Evolutionary conservation across 2,113 vertebrate genomes (phyloP).

Genomic region (Limnothrissa miodon): DNA sequence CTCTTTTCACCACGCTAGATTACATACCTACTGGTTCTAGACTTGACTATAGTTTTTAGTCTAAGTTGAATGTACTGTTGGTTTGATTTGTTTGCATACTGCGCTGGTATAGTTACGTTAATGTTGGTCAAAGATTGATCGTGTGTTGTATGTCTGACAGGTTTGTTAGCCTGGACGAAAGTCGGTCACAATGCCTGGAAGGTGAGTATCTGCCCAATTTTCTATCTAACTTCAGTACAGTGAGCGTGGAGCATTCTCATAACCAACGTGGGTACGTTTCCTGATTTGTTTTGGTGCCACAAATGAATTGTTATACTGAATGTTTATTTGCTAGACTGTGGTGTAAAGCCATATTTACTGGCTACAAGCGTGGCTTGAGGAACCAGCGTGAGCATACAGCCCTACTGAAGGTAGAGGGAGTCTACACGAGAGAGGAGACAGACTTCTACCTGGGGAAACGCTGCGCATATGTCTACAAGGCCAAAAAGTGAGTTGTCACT

Average conservation of each 20-base stretch:
- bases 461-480: slow-evolving; percentile 98
- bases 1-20: no score
- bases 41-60: no score
- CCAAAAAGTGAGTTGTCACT: slow-evolving; percentile 86
- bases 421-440: slow-evolving; percentile 87
- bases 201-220: slow-evolving; percentile 66
- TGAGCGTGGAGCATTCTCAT: no score
- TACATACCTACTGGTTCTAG: no score
- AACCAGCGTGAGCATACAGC: slow-evolving; percentile 97
- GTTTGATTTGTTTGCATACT: no score
- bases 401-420: slow-evolving; percentile 94
- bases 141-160: slow-evolving; percentile 56
- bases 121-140: neutral
- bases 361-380: slow-evolving; percentile 94
- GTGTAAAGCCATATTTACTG: slow-evolving; percentile 95
- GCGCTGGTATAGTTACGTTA: neutral
- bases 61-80: no score
- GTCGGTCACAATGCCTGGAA: slow-evolving; percentile 82
- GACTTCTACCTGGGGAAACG: slow-evolving; percentile 97
- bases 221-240: neutral
- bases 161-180: slow-evolving; percentile 71
- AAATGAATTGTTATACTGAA: neutral
- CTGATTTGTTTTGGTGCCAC: neutral
- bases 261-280: neutral
- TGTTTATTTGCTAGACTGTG: slow-evolving; percentile 77